These are phyloP conservation scores for Erythrolamprus reginae DNA, from an alignment of 2,113 vertebrate species.

Conservation along the genomic window DNA sequence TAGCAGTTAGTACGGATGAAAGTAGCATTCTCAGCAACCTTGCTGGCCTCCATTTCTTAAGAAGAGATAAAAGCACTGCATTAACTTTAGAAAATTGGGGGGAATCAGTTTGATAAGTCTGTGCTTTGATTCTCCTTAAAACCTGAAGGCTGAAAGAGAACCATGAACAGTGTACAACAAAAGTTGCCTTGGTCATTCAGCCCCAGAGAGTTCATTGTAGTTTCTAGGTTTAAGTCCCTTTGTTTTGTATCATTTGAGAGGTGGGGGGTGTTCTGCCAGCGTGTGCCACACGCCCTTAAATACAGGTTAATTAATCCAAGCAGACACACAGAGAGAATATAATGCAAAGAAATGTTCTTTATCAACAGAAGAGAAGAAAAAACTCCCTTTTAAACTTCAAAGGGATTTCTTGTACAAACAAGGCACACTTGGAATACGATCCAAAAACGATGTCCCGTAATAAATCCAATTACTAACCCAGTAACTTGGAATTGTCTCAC, in stretches of 20 bases:
- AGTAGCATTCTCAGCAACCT: neutral
- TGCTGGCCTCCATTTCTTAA: neutral
- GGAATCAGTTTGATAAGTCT: neutral
- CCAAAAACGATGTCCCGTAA: too few species aligned
- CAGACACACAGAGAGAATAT: too few species aligned
- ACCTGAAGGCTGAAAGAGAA: slow-evolving; percentile 21
- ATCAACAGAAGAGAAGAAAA: too few species aligned
- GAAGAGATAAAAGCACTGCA: neutral
- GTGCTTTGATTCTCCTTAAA: neutral
- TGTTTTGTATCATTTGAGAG: slow-evolving; percentile 29
- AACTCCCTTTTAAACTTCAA: too few species aligned
- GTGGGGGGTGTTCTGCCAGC: slow-evolving; percentile 4
- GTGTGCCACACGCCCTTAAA: too few species aligned
- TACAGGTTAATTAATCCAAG: too few species aligned
- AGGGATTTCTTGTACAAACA: too few species aligned
- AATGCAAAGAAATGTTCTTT: too few species aligned
- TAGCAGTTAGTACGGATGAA: neutral
- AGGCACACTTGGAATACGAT: too few species aligned
- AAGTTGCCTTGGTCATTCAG: neutral
- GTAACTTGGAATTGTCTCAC: too few species aligned
- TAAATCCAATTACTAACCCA: too few species aligned
- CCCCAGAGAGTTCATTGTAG: slow-evolving; percentile 10
- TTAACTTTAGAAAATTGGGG: neutral
- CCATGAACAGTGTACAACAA: neutral
- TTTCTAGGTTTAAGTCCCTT: slow-evolving; percentile 40